A percentile compares a stretch with the other conserved stretches of the same genome.
These are phyloP conservation scores for Hydropsyche tenuis DNA, from an alignment of 1,140 invertebrate genomes.

Conservation along the genomic window DNA sequence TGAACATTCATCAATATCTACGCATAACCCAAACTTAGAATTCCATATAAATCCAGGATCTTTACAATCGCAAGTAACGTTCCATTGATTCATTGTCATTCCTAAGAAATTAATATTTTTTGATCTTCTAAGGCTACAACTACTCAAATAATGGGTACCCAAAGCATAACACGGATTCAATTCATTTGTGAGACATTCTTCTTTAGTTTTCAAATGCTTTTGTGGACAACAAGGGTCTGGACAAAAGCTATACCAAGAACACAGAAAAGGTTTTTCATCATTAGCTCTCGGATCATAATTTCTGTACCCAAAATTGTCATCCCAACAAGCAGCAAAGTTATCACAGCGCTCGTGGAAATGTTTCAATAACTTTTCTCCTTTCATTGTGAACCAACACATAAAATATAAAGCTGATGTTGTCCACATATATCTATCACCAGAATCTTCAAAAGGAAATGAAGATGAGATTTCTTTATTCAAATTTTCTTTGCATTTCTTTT, in stretches of 20 bases:
- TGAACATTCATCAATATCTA: slow-evolving; percentile 70
- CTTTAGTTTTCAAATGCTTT: slow-evolving; percentile 57
- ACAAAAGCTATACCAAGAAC: slow-evolving; percentile 71
- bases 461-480: slow-evolving; percentile 57
- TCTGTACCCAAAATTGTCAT: slow-evolving; percentile 52
- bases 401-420: slow-evolving; percentile 67
- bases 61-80: slow-evolving; percentile 65
- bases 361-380: slow-evolving; percentile 59
- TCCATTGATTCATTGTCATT: slow-evolving; percentile 65
- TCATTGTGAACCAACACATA: slow-evolving; percentile 72
- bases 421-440: slow-evolving; percentile 67
- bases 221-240: slow-evolving; percentile 69
- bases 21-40: slow-evolving; percentile 65
- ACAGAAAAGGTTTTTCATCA: slow-evolving; percentile 64
- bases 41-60: slow-evolving; percentile 64
- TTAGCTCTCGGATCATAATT: slow-evolving; percentile 63
- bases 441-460: slow-evolving; percentile 64
- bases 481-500: slow-evolving; percentile 61
- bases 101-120: slow-evolving; percentile 63
- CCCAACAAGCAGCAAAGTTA: slow-evolving; percentile 67
- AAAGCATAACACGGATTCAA: slow-evolving; percentile 60
- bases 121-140: slow-evolving; percentile 59
- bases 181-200: slow-evolving; percentile 55
- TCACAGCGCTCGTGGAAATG: slow-evolving; percentile 66
- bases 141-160: slow-evolving; percentile 47